Evolutionary conservation across 92 coral and sea anemone species (phyloP), one percentile per base, ranked within the genome.

Genomic region (Meandrina meandrites): DNA sequence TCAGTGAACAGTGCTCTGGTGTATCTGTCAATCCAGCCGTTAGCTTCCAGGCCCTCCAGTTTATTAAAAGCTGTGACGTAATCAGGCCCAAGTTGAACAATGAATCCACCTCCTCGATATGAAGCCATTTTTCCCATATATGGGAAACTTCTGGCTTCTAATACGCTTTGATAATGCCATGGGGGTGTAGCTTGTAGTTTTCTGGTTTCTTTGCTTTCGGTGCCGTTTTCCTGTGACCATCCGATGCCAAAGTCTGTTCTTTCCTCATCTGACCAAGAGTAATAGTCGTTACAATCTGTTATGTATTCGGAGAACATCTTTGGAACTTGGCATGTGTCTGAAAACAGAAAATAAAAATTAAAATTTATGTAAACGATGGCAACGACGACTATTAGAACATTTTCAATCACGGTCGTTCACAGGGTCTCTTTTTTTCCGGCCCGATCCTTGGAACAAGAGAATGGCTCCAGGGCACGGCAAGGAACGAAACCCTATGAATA

Each of bases 181-280:
- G 95, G 87, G 27, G 88, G 70, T 79, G 78, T 50, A 27, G 73
- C 67, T n/a, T 22, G 13, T 80, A 70, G 64, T 57, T 66, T 37
- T 69, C 27, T 31, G 36, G 50, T n/a, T 68, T 79, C 22, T 73
- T 81, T 40, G 80, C 48, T 36, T 30, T 48, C 64, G 8, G 89
- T 93, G 27, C 69, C 81, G 73, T 91, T 93, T 14, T 16, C 28
- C 6, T 62, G 88, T 21, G 57, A n/a, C 98, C 98, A 96, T 18
- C 92, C 91, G 27, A 82, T 84, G 24, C 12, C 36, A 48, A 88
- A 96, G 64, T 82, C 70, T 0, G 66, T 82, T 53, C 84, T 89
- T 80, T 96, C 98, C 69, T 94, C 98, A n/a, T 90, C 86, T 53
- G 87, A 72, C 98, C 98, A 94, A 40, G 98, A 91, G 89, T 96